Conservation (phyloP, 2,113 vertebrate species). For the Leptodactylus fuscus region DNA sequence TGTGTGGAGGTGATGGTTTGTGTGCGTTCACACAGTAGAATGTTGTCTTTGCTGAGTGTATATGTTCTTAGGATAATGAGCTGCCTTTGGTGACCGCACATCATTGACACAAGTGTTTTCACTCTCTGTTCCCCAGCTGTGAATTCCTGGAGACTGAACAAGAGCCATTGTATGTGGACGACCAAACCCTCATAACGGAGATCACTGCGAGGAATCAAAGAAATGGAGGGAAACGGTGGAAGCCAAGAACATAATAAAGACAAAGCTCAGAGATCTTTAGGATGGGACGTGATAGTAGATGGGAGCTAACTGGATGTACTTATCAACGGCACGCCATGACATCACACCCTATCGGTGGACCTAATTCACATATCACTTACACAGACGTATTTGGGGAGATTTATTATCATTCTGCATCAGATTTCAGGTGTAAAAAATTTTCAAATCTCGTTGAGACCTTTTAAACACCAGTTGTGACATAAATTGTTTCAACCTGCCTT, state of each 20-base stretch:
- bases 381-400: too few relatives aligned
- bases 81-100: constrained; percentile 29
- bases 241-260: too few relatives aligned
- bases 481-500: too few relatives aligned
- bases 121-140: constrained; percentile 3
- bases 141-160: background rate
- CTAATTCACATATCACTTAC: too few relatives aligned
- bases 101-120: constrained; percentile 24
- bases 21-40: constrained; percentile 32
- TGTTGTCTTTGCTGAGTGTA: constrained; percentile 34
- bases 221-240: background rate
- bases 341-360: too few relatives aligned
- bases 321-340: too few relatives aligned
- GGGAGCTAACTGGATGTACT: background rate
- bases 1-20: background rate
- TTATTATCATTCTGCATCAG: too few relatives aligned
- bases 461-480: too few relatives aligned
- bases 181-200: background rate
- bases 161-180: constrained; percentile 1
- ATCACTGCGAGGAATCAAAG: background rate
- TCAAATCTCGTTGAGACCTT: too few relatives aligned
- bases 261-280: background rate
- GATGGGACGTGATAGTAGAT: background rate
- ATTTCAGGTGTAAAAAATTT: too few relatives aligned
- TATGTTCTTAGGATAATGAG: constrained; percentile 43